Percentiles rank a stretch among this genome's conserved stretches.
phyloP scores from a whole-genome alignment of 2,888 invertebrate genomes.

The Pyrocoelia pectoralis region DNA sequence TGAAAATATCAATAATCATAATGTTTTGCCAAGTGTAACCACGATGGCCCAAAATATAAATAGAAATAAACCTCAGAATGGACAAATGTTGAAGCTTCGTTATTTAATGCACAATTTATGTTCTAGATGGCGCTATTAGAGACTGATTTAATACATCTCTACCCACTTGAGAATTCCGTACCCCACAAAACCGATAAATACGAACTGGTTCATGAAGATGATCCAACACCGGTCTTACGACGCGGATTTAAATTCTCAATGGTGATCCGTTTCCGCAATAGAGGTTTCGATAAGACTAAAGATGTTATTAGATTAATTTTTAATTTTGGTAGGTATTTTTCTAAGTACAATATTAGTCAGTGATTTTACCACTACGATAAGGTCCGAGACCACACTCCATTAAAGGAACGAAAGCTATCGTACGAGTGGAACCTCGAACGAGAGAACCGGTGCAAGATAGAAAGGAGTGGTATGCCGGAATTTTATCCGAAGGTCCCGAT shows the following conservation, averaged over 20 bases:
- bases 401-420: conserved; percentile 65
- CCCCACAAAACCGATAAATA: conserved; percentile 74
- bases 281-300: conserved; percentile 66
- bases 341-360: background rate
- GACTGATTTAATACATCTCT: conserved; percentile 64
- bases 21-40: too few relatives aligned
- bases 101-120: background rate
- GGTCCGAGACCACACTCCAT: conserved; percentile 63
- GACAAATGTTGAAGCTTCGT: too few relatives aligned
- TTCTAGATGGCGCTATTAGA: background rate
- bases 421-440: conserved; percentile 46
- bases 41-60: too few relatives aligned
- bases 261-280: conserved; percentile 68
- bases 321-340: conserved; percentile 65
- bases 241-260: conserved; percentile 78
- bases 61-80: too few relatives aligned
- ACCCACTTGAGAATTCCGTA: conserved; percentile 73
- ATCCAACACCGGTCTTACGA: conserved; percentile 70
- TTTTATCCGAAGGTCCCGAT: conserved; percentile 51
- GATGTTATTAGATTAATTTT: conserved; percentile 75
- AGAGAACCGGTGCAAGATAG: conserved; percentile 43
- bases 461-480: conserved; percentile 53
- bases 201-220: conserved; percentile 71
- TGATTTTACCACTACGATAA: conserved; percentile 32
- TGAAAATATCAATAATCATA: too few relatives aligned